Percentiles rank a stretch among this genome's conserved stretches.
Evolutionary conservation across 2,797 vertebrate species (phyloP).

Genomic region (Poecilia wingei): DNA sequence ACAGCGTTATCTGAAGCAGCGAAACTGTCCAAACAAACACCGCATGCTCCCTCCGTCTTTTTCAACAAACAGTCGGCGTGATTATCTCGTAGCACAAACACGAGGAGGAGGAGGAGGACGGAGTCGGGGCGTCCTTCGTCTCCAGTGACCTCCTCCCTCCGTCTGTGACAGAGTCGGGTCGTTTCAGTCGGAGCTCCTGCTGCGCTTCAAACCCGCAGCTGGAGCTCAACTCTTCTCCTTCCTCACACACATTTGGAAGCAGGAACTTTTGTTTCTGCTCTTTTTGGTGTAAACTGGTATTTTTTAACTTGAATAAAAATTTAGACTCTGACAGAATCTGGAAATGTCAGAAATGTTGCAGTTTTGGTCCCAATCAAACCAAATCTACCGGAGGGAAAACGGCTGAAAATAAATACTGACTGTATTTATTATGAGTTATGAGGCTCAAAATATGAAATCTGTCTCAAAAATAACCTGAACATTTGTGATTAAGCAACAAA

Average conservation of each 20-base stretch:
- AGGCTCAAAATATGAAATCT: background rate
- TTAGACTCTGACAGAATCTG: too few species aligned
- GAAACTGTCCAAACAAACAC: conserved; percentile 74
- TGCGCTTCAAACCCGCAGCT: conserved; percentile 64
- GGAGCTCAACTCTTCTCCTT: conserved; percentile 17
- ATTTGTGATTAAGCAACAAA: too few species aligned
- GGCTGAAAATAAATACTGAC: too few species aligned
- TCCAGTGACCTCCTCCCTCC: conserved; percentile 42
- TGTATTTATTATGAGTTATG: background rate
- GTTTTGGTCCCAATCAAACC: too few species aligned
- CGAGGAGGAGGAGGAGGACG: conserved; percentile 12
- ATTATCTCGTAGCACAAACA: conserved; percentile 65
- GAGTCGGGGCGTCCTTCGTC: conserved; percentile 24
- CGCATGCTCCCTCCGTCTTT: conserved; percentile 73
- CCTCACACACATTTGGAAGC: background rate
- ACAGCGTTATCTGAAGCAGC: conserved; percentile 41
- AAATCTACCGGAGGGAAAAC: background rate
- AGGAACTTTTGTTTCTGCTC: too few species aligned
- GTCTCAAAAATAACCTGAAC: background rate
- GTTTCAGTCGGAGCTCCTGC: conserved; percentile 54
- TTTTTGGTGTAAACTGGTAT: too few species aligned
- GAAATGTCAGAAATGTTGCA: too few species aligned
- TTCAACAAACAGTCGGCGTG: conserved; percentile 70
- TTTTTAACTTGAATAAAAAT: too few species aligned
- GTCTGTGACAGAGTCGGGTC: conserved; percentile 51